phyloP scores from a whole-genome alignment of 2,888 invertebrate species.

The Drosophila eohydei region DNA sequence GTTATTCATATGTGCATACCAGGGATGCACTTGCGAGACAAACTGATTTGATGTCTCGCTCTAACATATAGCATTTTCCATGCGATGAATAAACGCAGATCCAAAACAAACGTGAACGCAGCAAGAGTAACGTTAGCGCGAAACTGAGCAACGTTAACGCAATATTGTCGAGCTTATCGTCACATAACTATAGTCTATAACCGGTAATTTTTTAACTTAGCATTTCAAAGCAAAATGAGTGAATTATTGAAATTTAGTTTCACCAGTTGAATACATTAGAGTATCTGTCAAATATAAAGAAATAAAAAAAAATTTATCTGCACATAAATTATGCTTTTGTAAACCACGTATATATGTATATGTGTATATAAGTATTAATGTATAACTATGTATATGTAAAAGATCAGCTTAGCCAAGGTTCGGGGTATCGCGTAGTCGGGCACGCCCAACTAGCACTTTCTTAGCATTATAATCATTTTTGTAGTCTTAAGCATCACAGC shows the following conservation, averaged over 20 bases:
- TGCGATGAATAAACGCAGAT: constrained; percentile 1
- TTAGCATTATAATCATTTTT: neutral
- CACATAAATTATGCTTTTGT: no score
- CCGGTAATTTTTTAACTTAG: constrained; percentile 14
- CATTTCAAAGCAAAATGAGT: neutral
- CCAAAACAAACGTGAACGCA: constrained; percentile 35
- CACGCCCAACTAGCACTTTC: neutral
- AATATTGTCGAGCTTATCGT: constrained; percentile 2
- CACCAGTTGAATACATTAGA: neutral
- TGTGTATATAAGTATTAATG: neutral
- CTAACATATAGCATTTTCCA: constrained; percentile 8
- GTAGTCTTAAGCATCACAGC: neutral
- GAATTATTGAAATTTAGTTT: neutral
- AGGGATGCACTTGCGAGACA: constrained; percentile 29
- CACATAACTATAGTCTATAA: constrained; percentile 5
- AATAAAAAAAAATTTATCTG: no score
- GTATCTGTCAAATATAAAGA: neutral
- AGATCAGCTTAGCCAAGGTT: neutral
- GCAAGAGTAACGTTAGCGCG: constrained; percentile 20
- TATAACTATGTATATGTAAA: no score
- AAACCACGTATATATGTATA: no score
- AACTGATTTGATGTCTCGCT: constrained; percentile 18
- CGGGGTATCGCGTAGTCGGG: neutral
- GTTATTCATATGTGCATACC: constrained; percentile 34
- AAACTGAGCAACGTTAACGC: constrained; percentile 14